Conservation (phyloP, 2,888 invertebrate genomes). For the Chelonus formosanus region DNA sequence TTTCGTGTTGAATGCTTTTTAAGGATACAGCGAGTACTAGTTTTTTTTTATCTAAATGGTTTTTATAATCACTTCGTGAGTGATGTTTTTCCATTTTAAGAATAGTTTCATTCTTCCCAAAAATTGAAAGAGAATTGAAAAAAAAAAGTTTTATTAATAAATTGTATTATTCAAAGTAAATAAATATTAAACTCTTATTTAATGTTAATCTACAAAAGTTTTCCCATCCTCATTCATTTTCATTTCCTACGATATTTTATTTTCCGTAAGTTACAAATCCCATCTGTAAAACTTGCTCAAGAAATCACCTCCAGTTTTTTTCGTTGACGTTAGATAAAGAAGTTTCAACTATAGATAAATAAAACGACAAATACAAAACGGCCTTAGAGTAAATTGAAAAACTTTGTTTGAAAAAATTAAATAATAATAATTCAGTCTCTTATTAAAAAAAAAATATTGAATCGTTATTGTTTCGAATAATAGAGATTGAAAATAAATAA, state of each 20-base stretch:
- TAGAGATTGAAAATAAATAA: no score
- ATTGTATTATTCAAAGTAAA: background rate
- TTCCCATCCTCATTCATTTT: conserved; percentile 2
- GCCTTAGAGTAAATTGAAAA: conserved; percentile 14
- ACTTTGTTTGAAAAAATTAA: conserved; percentile 19
- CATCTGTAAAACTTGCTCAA: conserved; percentile 18
- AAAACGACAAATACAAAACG: conserved; percentile 1
- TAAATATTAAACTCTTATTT: conserved; percentile 9
- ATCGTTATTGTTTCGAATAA: no score
- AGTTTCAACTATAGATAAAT: conserved; percentile 5
- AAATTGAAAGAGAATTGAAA: no score
- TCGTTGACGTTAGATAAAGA: conserved; percentile 6
- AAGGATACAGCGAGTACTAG: no score
- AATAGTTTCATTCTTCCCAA: no score
- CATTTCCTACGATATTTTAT: conserved; percentile 15
- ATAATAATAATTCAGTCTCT: background rate
- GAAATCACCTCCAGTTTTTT: conserved; percentile 2
- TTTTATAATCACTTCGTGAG: no score
- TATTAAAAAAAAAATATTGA: no score
- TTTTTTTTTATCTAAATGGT: no score
- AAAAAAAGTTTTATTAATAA: no score
- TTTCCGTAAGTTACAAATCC: conserved; percentile 22
- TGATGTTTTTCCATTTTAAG: no score
- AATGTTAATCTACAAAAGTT: conserved; percentile 5
- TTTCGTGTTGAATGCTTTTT: no score